Evolutionary conservation across 2,797 vertebrate genomes (phyloP).

Genomic region (Staurois parvus): DNA sequence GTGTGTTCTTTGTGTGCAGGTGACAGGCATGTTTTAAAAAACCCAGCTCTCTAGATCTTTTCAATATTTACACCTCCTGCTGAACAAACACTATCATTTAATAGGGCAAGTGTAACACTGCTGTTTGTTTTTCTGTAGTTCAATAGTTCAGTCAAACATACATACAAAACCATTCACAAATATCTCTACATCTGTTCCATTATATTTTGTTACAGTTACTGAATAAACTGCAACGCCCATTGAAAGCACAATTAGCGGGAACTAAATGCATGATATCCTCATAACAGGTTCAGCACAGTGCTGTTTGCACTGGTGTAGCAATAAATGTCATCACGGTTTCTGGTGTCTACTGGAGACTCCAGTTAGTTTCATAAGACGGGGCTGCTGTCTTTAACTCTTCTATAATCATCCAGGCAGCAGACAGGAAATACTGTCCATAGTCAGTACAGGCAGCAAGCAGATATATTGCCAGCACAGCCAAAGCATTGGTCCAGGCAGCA

Average conservation of each 20-base stretch:
- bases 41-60: background rate
- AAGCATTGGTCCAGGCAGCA: too few relatives aligned
- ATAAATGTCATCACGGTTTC: too few relatives aligned
- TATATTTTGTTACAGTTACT: conserved; percentile 10
- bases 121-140: conserved; percentile 29
- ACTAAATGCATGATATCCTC: background rate
- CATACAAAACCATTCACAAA: conserved; percentile 9
- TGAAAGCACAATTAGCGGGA: background rate
- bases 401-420: too few relatives aligned
- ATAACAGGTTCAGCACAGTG: too few relatives aligned
- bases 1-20: background rate
- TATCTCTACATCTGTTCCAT: conserved; percentile 12
- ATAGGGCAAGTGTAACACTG: conserved; percentile 19
- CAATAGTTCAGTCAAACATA: conserved; percentile 27
- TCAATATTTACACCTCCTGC: conserved; percentile 7
- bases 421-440: too few relatives aligned
- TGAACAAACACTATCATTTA: background rate
- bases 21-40: background rate
- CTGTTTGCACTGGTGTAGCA: too few relatives aligned
- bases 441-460: too few relatives aligned
- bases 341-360: too few relatives aligned
- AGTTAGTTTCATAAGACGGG: too few relatives aligned
- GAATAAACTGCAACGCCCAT: conserved; percentile 28
- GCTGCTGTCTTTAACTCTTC: too few relatives aligned
- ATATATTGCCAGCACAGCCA: too few relatives aligned